phyloP scores from a whole-genome alignment of 2,797 vertebrate species.

The Threskiornis aethiopicus region DNA sequence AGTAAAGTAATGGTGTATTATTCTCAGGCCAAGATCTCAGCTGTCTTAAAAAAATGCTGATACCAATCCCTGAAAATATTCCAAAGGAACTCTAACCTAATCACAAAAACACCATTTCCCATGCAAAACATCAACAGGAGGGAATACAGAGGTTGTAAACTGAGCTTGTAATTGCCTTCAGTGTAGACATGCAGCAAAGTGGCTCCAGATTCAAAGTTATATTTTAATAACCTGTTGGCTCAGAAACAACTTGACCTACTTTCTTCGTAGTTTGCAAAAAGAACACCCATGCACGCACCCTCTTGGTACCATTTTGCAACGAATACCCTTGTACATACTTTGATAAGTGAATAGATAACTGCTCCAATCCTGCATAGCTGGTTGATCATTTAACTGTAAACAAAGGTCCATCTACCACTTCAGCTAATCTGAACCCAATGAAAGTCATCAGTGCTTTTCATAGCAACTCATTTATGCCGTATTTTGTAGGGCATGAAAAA shows the following conservation, averaged over 20 bases:
- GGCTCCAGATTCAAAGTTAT: not conserved
- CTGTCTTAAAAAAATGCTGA: not conserved
- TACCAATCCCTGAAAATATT: not conserved
- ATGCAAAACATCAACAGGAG: not conserved
- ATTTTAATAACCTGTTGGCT: conserved; percentile 23
- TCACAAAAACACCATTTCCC: not conserved
- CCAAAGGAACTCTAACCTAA: not conserved
- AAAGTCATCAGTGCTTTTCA: not conserved
- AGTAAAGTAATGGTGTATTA: not conserved
- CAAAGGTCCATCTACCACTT: not conserved
- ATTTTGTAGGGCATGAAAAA: not conserved
- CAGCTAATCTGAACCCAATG: not conserved
- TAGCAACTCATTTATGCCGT: not conserved
- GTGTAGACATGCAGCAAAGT: not conserved
- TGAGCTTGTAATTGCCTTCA: not conserved
- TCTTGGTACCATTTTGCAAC: conserved; percentile 29
- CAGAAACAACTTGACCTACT: conserved; percentile 15
- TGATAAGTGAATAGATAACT: conserved; percentile 42
- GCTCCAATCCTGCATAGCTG: not conserved
- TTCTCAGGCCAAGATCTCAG: not conserved
- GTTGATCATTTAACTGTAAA: conserved; percentile 45
- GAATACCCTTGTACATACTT: not conserved
- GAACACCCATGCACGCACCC: not conserved
- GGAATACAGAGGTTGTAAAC: not conserved
- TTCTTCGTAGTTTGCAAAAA: not conserved